Evolutionary conservation across 35 echinoderm and acorn worm genomes (phyloP).

Genomic region (Apostichopus parvimensis): DNA sequence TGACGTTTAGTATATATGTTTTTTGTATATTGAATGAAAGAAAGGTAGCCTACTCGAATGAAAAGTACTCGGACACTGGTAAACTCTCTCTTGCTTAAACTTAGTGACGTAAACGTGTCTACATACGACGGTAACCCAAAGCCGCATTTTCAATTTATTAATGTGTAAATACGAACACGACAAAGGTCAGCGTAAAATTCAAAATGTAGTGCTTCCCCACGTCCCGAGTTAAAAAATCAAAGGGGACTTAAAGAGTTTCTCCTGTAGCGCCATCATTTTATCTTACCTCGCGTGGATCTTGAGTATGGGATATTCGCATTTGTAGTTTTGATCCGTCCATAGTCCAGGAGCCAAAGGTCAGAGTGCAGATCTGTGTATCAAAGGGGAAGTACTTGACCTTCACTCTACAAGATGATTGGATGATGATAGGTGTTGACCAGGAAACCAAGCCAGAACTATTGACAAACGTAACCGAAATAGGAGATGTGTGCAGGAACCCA

Average conservation of each 20-base stretch:
- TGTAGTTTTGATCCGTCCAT: conserved; percentile 64
- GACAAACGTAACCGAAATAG: background rate
- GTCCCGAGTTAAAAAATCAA: no score
- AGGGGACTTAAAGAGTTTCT: background rate
- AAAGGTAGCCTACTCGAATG: no score
- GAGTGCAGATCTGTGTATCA: conserved; percentile 77
- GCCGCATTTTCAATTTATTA: no score
- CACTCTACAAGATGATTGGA: conserved; percentile 80
- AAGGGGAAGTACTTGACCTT: conserved; percentile 89
- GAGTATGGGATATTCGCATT: conserved; percentile 1
- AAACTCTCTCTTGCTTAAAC: no score
- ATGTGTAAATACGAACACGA: background rate
- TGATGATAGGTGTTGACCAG: conserved; percentile 82
- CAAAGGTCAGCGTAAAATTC: no score
- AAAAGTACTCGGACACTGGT: no score
- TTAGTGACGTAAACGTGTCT: no score
- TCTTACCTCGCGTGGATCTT: conserved; percentile 5
- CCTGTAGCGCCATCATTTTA: background rate
- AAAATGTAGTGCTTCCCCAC: no score
- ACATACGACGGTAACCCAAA: no score
- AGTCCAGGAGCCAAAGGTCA: conserved; percentile 94
- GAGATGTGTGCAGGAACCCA: conserved; percentile 1
- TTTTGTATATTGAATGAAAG: no score
- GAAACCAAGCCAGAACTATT: conserved; percentile 63
- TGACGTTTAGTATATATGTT: no score